Conservation (phyloP, 2,888 invertebrate genomes). For the Helicoverpa assulta region DNA sequence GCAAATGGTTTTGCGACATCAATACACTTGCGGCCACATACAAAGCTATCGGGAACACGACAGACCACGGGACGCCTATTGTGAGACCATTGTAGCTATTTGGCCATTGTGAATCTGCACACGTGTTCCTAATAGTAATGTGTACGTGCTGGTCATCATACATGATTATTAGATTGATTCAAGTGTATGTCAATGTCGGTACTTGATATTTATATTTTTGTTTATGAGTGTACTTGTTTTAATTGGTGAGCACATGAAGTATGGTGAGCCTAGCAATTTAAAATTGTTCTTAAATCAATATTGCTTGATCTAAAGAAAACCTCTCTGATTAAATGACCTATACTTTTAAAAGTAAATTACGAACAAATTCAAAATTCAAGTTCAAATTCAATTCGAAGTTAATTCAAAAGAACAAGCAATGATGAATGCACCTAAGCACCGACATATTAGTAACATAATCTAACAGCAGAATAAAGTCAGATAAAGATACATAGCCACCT, state of each 20-base stretch:
- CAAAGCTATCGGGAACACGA: conserved; percentile 67
- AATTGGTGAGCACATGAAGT: no score
- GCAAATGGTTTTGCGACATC: conserved; percentile 60
- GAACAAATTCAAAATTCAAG: no score
- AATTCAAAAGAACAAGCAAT: no score
- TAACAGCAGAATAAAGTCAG: not conserved
- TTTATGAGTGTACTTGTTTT: not conserved
- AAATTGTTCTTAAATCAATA: no score
- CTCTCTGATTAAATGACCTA: no score
- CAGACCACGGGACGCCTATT: conserved; percentile 65
- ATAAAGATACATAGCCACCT: not conserved
- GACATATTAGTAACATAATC: no score
- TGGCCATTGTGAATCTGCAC: conserved; percentile 56
- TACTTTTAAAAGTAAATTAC: no score
- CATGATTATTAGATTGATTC: conserved; percentile 25
- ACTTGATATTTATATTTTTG: conserved; percentile 23
- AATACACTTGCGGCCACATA: conserved; percentile 61
- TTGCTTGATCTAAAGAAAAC: no score
- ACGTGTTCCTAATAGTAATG: conserved; percentile 53
- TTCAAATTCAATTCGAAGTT: no score
- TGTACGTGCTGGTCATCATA: conserved; percentile 32
- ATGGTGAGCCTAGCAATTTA: no score
- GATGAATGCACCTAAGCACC: no score
- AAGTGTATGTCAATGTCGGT: conserved; percentile 12
- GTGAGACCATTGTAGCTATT: conserved; percentile 61